phyloP scores from a whole-genome alignment of 2,888 invertebrate genomes.

The Drosophila tanythrix region DNA sequence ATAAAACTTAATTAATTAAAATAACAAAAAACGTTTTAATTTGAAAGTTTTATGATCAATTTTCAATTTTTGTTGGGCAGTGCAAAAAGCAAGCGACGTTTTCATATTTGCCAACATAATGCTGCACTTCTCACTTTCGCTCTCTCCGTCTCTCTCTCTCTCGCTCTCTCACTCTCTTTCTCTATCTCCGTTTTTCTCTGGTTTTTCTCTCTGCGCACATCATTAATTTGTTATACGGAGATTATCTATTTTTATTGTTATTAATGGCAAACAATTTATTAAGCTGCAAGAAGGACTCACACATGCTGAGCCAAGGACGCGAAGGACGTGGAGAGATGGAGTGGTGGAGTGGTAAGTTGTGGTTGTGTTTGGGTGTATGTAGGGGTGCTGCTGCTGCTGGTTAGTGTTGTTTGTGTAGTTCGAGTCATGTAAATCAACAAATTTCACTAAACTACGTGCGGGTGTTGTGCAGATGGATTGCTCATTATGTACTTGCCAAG shows the following conservation, averaged over 20 bases:
- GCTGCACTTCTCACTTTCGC: neutral
- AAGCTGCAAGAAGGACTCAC: slow-evolving; percentile 69
- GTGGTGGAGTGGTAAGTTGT: neutral
- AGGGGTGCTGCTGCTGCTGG: slow-evolving; percentile 14
- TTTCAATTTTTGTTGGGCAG: slow-evolving; percentile 28
- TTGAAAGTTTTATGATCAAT: neutral
- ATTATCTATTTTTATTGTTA: slow-evolving; percentile 84
- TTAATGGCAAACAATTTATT: slow-evolving; percentile 83
- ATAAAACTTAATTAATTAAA: neutral
- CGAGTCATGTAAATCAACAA: slow-evolving; percentile 70
- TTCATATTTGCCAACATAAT: slow-evolving; percentile 62
- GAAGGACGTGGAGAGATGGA: neutral
- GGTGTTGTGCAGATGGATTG: slow-evolving; percentile 77
- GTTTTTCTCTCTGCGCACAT: slow-evolving; percentile 61
- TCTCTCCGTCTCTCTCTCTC: neutral
- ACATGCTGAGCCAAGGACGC: slow-evolving; percentile 48
- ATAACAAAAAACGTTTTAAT: neutral
- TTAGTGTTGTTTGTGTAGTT: slow-evolving; percentile 22
- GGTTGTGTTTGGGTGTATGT: neutral
- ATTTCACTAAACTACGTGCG: slow-evolving; percentile 79
- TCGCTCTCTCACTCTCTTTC: slow-evolving; percentile 7
- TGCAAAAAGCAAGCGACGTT: slow-evolving; percentile 50
- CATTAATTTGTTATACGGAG: slow-evolving; percentile 83
- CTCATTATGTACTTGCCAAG: slow-evolving; percentile 60
- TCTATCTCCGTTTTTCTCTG: slow-evolving; percentile 18